Conservation (phyloP, 2,888 invertebrate species). For the Heliothis peltigera region DNA sequence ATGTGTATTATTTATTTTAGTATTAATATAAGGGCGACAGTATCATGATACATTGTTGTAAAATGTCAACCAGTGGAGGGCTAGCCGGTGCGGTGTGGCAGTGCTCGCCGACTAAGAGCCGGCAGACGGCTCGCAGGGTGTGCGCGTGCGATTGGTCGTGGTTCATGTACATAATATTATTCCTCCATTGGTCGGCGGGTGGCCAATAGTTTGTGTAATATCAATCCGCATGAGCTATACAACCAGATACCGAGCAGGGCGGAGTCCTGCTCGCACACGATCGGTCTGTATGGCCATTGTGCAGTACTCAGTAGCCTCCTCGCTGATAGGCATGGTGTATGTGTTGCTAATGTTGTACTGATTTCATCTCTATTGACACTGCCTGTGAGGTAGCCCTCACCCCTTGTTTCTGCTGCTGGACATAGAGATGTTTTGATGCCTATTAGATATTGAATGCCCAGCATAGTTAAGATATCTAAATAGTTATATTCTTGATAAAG, state of each 20-base stretch:
- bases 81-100: background rate
- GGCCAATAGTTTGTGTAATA: constrained; percentile 53
- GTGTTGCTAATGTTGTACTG: too few species aligned
- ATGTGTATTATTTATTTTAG: constrained; percentile 1
- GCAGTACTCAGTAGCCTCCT: too few species aligned
- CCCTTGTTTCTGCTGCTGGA: too few species aligned
- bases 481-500: too few species aligned
- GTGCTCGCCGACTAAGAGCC: background rate
- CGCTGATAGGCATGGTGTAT: too few species aligned
- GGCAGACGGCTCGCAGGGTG: background rate
- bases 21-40: background rate
- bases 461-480: too few species aligned
- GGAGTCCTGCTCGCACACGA: constrained; percentile 10
- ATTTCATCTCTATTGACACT: too few species aligned
- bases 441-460: too few species aligned
- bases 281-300: background rate
- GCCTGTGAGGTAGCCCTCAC: too few species aligned
- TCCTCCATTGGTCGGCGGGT: constrained; percentile 52
- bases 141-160: constrained; percentile 41
- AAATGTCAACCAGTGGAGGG: constrained; percentile 4
- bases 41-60: background rate
- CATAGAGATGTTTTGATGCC: too few species aligned
- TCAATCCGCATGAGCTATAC: constrained; percentile 18
- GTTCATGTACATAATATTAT: constrained; percentile 38
- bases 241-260: constrained; percentile 17